Evolutionary conservation across 1,140 invertebrate species (phyloP), one percentile per base, ranked within the genome.

Genomic region (Cotesia chilonis): DNA sequence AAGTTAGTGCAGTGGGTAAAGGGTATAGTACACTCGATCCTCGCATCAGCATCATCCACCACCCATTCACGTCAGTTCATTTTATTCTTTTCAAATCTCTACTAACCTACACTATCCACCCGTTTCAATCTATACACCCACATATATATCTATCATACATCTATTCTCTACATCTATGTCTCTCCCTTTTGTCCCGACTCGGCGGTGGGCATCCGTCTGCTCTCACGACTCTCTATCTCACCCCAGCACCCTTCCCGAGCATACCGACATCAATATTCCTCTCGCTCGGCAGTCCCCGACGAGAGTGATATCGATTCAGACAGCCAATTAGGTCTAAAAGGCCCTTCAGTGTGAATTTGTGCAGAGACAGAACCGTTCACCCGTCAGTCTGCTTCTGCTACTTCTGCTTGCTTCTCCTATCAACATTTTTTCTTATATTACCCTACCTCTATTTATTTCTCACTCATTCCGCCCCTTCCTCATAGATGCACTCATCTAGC

Each of bases 301-400:
- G 79, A 79, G 81, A 82, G 77, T 81, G 78, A 82, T 85, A 84
- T 86, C 83, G 84, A 84, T 85, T 85, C 78, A 77, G 79, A 82
- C 80, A 82, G 80, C 82, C 84, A 86, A 86, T 87, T 85, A 87
- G 80, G 82, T 76, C 80, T 85, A 85, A 87, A 85, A 84, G 84
- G 80, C 81, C 83, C 82, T 85, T 81, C 75, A 79, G 77, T 74
- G 76, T 78, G 74, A 82, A 82, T 83, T 83, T 80, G 70, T 74
- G 76, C 76, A 80, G 69, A 74, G 74, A 74, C 70, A 74, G 70
- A 69, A 60, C 51, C 47, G 54, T 57, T 57, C 69, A 65, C 68
- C 69, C 73, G 67, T 64, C 64, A 60, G 67, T 75, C 64, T 59
- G 52, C 63, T 75, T 37, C 66, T 20, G 60, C 52, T 36, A 54